Base-by-base conservation (phyloP, 2,797 vertebrate genomes). In the Muscicapa comitata region DNA sequence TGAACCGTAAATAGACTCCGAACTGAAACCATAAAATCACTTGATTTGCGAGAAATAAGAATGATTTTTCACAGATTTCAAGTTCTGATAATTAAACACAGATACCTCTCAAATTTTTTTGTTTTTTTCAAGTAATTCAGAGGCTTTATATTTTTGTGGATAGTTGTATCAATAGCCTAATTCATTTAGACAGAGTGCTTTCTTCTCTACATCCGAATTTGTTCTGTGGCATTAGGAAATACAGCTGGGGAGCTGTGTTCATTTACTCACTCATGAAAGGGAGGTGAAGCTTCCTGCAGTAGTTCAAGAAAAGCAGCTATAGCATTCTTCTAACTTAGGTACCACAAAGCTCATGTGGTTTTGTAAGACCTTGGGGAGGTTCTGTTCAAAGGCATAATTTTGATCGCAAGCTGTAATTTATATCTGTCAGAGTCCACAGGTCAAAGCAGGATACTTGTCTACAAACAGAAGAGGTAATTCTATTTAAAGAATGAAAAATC, bases 401-500 rank as follows among this genome's bases (percentile, higher is more conserved):
- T 88, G 24, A 45, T 91, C 31, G 59, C 14, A 2, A 81, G 72
- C 58, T 83, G 2, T 88, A 93, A 94, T 88, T 81, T 91, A 25
- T 94, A 90, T 80, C 75, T 93, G 86, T 93, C 89, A 90, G 90
- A 87, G 35, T 54, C 65, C 66, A 47, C 38, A 68, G 92, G 72
- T 95, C 88, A 88, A 80, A 93, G 43, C 45, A 61, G 93, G 88
- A 79, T 85, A 79, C 54, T 71, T 45, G 53, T 77, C 92, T 89
- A 71, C 75, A 81, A 78, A 79, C 43, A 82, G 83, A 71, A 70
- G 47, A 89, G 58, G 78, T 88, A 79, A 57, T 71, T 87, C 86
- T 95, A 70, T 94, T 92, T 94, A 87, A 93, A 87, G 84, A 95
- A 77, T 87, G 92, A 93, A 92, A 92, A 92, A 96, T 94, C 82